Percentiles rank a stretch among this genome's conserved stretches.
Conservation (phyloP, 2,113 vertebrate genomes). For the Antidorcas marsupialis region DNA sequence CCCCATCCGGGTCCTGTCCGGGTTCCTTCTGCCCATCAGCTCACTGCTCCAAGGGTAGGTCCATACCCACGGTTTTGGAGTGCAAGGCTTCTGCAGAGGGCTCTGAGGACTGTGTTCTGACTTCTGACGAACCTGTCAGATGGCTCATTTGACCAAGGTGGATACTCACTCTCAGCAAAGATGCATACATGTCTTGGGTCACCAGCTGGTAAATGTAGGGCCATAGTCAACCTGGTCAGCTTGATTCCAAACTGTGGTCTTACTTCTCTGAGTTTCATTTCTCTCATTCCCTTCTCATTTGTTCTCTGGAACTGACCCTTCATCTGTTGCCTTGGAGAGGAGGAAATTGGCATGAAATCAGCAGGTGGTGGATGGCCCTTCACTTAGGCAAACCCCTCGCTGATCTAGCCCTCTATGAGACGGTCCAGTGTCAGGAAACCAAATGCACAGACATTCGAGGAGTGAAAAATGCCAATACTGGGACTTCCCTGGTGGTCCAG, state of each 20-base stretch:
- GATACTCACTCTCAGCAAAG: not conserved
- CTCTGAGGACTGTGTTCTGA: not conserved
- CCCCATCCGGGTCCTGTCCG: not conserved
- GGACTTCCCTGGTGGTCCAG: not conserved
- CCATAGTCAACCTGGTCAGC: not conserved
- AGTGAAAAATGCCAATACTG: not conserved
- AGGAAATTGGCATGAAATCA: not conserved
- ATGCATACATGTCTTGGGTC: not conserved
- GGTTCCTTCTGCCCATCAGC: not conserved
- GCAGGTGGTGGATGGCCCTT: not conserved
- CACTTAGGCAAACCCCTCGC: not conserved
- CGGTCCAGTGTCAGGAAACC: not conserved
- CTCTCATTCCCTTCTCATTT: not conserved
- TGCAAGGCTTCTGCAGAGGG: not conserved
- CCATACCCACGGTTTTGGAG: not conserved
- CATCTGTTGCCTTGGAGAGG: not conserved
- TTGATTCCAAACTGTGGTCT: not conserved
- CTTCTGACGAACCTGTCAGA: rapidly evolving
- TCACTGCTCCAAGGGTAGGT: not conserved
- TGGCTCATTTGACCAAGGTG: not conserved
- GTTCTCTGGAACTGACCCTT: not conserved
- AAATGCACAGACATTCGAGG: not conserved
- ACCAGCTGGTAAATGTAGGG: not conserved
- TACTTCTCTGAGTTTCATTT: no score
- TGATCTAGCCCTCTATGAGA: not conserved